Base-by-base conservation (phyloP, 2,797 vertebrate genomes). In the Linurgus olivaceus region DNA sequence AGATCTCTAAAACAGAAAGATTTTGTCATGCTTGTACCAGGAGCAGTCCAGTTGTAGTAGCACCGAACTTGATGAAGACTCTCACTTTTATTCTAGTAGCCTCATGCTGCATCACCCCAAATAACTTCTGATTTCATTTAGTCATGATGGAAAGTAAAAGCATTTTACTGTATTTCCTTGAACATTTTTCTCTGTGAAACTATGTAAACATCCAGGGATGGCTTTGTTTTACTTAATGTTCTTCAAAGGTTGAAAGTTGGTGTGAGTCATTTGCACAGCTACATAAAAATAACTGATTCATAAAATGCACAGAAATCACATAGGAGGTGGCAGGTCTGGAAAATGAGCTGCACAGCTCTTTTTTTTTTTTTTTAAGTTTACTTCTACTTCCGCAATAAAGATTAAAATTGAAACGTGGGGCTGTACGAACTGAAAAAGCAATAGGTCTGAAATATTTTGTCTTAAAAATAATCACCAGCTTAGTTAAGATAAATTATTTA, bases 341-440 rank as follows among this genome's bases (percentile, higher is more conserved):
- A 75, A 73, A 10, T 40, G 21, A 67, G 10, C 20, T 75, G 3
- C 8, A 44, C 6, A 66, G 14, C 6, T 35, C 3, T 74, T 55
- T 2, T 38, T 51, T 61, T 52, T 57, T 38, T 38, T 38, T 38
- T 62, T 13, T 12, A 7, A 61, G 11, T 75, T 65, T 42, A 37
- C 11, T 38, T 67, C 19, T 15, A 17, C 11, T 63, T 54, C 31
- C 23, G 52, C 11, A 68, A 57, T 26, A 74, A 74, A 28, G 3
- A 9, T 38, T 47, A 20, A 61, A 57, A 67, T 24, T 44, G 6
- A 80, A 35, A 44, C 0, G 0, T 57, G 21, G 47, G 19, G 7
- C 5, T 25, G 10, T 52, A 42, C 21, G 71, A 51, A 86, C 11
- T 52, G 33, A 57, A 80, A 80, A 78, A 50, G 6, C 7, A 79